Conservation (phyloP, 2,888 invertebrate genomes). For the Osmoderma eremita region DNA sequence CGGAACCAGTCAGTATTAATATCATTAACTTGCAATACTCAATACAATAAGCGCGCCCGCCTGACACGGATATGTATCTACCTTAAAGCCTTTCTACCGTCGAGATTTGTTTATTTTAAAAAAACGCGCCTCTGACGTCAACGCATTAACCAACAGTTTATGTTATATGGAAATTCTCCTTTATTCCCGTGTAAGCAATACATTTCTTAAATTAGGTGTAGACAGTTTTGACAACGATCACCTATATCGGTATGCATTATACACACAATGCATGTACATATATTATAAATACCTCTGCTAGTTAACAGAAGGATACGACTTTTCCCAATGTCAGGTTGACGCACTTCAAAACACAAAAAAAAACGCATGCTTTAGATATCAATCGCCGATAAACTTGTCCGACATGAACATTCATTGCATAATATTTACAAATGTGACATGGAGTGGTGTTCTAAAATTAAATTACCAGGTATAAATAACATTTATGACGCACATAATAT, state of each 20-base stretch:
- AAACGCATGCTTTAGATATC: conserved; percentile 28
- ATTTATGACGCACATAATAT: background rate
- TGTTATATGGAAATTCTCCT: conserved; percentile 34
- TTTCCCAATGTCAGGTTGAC: conserved; percentile 18
- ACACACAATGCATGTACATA: too few species aligned
- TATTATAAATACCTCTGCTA: background rate
- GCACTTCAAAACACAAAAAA: conserved; percentile 13
- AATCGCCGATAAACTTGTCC: conserved; percentile 14
- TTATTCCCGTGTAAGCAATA: conserved; percentile 3
- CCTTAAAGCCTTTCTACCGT: conserved; percentile 33
- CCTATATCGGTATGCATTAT: too few species aligned
- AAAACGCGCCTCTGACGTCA: conserved; percentile 26
- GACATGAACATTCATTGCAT: conserved; percentile 6
- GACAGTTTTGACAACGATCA: background rate
- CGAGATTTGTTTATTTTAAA: conserved; percentile 20
- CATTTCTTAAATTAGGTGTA: conserved; percentile 12
- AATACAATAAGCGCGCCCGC: conserved; percentile 23
- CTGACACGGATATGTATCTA: conserved; percentile 30
- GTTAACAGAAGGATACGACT: conserved; percentile 25
- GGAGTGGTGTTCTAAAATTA: conserved; percentile 22
- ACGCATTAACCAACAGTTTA: conserved; percentile 30
- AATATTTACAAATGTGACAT: background rate
- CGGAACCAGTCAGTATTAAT: conserved; percentile 31
- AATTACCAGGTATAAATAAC: conserved; percentile 1
- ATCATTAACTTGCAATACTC: conserved; percentile 5